Evolutionary conservation across 2,888 invertebrate genomes (phyloP).

Genomic region (Tipula lateralis): DNA sequence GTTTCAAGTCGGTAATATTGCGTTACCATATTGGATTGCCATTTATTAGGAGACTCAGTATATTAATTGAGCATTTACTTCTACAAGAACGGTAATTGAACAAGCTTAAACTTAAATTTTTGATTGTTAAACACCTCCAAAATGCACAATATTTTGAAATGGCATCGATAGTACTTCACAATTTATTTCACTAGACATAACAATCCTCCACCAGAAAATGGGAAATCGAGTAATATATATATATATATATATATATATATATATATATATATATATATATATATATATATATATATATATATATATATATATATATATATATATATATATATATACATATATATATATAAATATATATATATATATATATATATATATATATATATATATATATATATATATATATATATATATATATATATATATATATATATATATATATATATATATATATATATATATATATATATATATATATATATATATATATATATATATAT

Average conservation of each 20-base stretch:
- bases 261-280: background rate
- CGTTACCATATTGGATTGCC: too few species aligned
- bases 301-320: background rate
- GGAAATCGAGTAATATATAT: background rate
- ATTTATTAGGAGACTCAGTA: too few species aligned
- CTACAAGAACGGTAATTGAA: too few species aligned
- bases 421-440: background rate
- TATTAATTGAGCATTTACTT: too few species aligned
- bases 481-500: too few species aligned
- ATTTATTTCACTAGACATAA: too few species aligned
- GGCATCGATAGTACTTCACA: too few species aligned
- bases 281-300: background rate
- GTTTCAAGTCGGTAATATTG: too few species aligned
- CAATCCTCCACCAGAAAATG: too few species aligned
- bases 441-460: background rate
- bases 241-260: background rate
- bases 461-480: background rate
- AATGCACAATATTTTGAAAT: too few species aligned
- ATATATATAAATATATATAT: background rate
- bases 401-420: background rate
- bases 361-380: background rate
- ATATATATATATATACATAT: background rate
- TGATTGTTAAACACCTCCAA: too few species aligned
- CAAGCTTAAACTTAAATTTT: too few species aligned
- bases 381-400: background rate